Base-by-base conservation (phyloP, 2,888 invertebrate species). In the Arctia plantaginis region DNA sequence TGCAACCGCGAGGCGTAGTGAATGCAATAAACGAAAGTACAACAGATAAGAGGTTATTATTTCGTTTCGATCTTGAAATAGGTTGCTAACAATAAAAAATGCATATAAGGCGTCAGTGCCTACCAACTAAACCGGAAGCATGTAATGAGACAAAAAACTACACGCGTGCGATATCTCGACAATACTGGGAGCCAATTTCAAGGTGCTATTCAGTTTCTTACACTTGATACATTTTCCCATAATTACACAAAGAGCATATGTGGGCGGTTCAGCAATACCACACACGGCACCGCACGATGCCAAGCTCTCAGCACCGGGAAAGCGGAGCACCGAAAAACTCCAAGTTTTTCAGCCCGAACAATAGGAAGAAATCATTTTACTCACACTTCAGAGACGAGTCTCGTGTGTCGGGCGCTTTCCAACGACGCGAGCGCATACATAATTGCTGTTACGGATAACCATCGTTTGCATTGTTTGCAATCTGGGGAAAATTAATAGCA, bases 381-480 rank as follows among this genome's bases (percentile, higher is more conserved):
- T 92, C 93, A 92, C 93, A 92, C 87, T 87, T 85, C 81, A 88
- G 89, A 90, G 90, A 86, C 86, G 85, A 86, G 88, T 89, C 86
- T 85, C 89, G 85, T 85, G 89, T 89, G 88, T 87, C 89, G 89
- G 85, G 88, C 90, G 93, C 95, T 95, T 95, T 94, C 95, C 91
- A 94, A 90, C 90, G 66, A 84, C 86, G 87, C 88, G 85, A 89
- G 88, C 87, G 90, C 89, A 86, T 90, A 90, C 84, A 85, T 92
- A 92, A 93, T 93, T 92, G 89, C 89, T 83, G 88, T 86, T 89
- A 88, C 91, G 89, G 93, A 93, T 93, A 93, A 93, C 92, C 92
- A 94, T 93, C 91, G 92, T 93, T 94, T 93, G 93, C 94, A 95
- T 94, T 94, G 94, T 94, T 94, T 87, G 89, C 90, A 84, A 89